Conservation (phyloP, 2,888 invertebrate genomes). For the Empis livida region DNA sequence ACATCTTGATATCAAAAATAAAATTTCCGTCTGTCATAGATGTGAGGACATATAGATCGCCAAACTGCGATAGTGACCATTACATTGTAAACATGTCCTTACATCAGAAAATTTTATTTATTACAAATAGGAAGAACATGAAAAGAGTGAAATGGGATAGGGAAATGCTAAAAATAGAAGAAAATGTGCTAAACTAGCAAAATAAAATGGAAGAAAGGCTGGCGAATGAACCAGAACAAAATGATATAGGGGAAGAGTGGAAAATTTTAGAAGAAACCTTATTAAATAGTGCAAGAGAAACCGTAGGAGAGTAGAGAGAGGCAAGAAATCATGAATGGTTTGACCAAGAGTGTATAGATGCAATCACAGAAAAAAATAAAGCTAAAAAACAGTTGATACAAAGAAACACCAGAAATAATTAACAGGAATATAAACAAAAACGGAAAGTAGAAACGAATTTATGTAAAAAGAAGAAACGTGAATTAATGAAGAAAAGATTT, state of each 20-base stretch:
- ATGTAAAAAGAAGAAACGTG: background rate
- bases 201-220: background rate
- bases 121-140: too few species aligned
- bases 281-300: background rate
- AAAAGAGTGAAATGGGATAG: background rate
- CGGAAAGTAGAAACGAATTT: background rate
- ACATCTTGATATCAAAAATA: background rate
- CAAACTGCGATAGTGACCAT: background rate
- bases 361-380: background rate
- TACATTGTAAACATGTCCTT: too few species aligned
- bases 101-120: too few species aligned
- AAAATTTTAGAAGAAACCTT: background rate
- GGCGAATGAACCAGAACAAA: background rate
- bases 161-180: background rate
- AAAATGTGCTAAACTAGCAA: background rate
- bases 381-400: background rate
- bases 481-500: background rate
- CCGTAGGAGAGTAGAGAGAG: background rate
- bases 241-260: background rate
- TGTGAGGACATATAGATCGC: background rate
- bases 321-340: background rate
- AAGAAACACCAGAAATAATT: background rate
- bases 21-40: background rate
- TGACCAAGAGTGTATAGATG: background rate
- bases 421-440: background rate